Percentiles rank a stretch among this genome's conserved stretches.
phyloP scores from a whole-genome alignment of 2,888 invertebrate genomes.

The Coenonympha arcania region DNA sequence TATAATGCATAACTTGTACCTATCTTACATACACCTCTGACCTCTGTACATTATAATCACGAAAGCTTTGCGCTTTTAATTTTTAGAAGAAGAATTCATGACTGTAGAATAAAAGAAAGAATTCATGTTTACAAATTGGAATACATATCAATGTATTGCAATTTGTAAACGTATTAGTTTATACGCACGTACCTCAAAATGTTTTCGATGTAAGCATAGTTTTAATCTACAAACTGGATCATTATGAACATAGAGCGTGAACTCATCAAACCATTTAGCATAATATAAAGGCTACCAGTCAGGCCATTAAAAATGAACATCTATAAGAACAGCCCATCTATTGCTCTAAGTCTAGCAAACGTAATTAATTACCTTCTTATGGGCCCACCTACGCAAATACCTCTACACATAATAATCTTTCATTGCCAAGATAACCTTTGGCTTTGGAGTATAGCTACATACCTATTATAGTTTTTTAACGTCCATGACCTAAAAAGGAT shows the following conservation, averaged over 20 bases:
- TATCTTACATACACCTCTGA: too few relatives aligned
- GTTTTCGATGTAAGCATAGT: too few relatives aligned
- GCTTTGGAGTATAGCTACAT: conserved; percentile 17
- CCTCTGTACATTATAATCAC: too few relatives aligned
- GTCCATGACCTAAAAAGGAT: conserved; percentile 20
- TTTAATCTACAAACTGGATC: not conserved
- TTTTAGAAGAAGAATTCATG: too few relatives aligned
- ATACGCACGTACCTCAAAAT: too few relatives aligned
- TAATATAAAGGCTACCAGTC: not conserved
- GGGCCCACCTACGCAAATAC: conserved; percentile 24
- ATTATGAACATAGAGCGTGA: not conserved
- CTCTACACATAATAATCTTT: conserved; percentile 21
- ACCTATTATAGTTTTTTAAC: conserved; percentile 21
- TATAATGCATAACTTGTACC: too few relatives aligned
- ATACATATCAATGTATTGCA: too few relatives aligned
- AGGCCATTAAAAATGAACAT: not conserved
- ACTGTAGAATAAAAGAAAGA: too few relatives aligned
- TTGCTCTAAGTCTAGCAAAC: conserved; percentile 1
- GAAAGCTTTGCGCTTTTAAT: too few relatives aligned
- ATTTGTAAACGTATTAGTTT: too few relatives aligned
- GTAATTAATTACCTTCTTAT: conserved; percentile 21
- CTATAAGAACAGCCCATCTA: conserved; percentile 1
- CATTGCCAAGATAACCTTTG: conserved; percentile 28
- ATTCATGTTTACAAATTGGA: too few relatives aligned
- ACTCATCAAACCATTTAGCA: not conserved